Conservation (phyloP, 2,797 vertebrate species). For the Parauchenoglanis punctatus region DNA sequence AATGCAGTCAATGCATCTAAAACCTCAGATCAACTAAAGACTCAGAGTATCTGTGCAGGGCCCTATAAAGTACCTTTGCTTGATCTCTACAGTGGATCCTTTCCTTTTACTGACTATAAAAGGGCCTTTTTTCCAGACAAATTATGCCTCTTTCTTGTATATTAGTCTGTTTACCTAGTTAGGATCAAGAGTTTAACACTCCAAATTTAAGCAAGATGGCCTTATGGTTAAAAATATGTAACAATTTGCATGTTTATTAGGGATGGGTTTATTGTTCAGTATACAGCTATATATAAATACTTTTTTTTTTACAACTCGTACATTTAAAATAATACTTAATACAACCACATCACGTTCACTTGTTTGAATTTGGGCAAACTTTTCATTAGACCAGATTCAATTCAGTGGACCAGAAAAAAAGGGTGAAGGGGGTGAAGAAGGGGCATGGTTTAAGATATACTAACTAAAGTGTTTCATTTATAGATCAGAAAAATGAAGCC, state of each 20-base stretch:
- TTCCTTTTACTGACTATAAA: conserved; percentile 22
- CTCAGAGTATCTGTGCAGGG: conserved; percentile 36
- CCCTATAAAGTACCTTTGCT: conserved; percentile 43
- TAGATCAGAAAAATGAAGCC: neutral
- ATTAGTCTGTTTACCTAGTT: neutral
- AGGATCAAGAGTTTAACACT: neutral
- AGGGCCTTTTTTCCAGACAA: neutral
- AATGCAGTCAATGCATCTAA: conserved; percentile 54
- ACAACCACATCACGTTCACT: neutral
- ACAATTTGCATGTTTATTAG: neutral
- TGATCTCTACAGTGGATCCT: conserved; percentile 25
- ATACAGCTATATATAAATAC: too few relatives aligned
- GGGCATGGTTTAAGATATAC: neutral
- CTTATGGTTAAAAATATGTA: neutral
- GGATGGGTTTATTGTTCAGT: neutral
- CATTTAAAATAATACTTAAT: neutral
- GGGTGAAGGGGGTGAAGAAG: neutral
- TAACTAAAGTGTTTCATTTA: neutral
- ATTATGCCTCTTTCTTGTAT: neutral
- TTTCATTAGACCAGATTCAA: neutral
- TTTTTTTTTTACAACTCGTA: neutral
- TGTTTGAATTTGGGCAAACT: neutral
- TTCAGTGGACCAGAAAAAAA: neutral
- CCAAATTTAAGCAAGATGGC: neutral
- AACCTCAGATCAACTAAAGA: conserved; percentile 51